Conservation (phyloP, 2,113 vertebrate genomes). For the Meriones unguiculatus region DNA sequence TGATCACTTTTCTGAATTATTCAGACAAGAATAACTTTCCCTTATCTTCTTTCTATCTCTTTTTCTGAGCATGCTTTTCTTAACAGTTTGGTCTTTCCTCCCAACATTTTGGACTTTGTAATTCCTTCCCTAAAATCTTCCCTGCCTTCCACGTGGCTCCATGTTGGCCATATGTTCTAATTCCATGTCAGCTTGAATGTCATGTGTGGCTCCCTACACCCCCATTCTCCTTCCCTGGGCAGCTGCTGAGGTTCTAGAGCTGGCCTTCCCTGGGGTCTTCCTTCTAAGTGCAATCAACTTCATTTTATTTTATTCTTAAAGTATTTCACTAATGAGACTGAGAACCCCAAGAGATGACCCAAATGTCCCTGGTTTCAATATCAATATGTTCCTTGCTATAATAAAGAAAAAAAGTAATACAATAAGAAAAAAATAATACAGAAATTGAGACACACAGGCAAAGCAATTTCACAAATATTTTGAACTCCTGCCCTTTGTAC, state of each 20-base stretch:
- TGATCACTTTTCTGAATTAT: background rate
- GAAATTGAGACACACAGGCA: background rate
- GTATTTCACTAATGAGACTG: background rate
- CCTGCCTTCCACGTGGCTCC: background rate
- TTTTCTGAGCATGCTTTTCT: background rate
- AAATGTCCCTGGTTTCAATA: background rate
- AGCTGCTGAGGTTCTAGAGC: background rate
- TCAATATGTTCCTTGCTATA: background rate
- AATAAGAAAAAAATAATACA: slow-evolving; percentile 37
- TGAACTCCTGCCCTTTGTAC: background rate
- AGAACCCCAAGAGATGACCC: background rate
- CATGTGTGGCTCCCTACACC: too few relatives aligned
- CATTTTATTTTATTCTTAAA: background rate
- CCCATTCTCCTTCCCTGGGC: background rate
- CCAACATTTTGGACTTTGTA: background rate
- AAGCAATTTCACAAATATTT: background rate
- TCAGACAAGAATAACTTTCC: background rate
- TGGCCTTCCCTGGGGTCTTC: background rate
- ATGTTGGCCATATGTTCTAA: background rate
- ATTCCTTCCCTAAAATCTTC: background rate
- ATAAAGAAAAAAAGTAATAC: background rate
- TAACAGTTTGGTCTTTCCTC: too few relatives aligned
- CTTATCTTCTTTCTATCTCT: background rate
- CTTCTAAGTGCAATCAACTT: background rate
- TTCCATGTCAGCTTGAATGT: too few relatives aligned